These are phyloP conservation scores for Musca domestica DNA, from an alignment of 1,140 invertebrate species.

Conservation along the genomic window DNA sequence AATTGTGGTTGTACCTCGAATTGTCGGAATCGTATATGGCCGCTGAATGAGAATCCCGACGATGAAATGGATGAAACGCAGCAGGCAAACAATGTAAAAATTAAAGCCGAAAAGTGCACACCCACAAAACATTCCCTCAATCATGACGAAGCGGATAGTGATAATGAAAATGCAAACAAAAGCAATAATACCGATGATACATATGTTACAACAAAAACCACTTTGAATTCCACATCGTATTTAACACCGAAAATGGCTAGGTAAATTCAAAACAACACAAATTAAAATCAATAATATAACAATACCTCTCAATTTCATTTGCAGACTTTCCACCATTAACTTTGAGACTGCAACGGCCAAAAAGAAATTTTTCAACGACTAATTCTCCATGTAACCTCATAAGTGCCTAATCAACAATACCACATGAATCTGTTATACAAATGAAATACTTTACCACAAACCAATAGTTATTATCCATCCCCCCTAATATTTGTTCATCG, in stretches of 20 bases:
- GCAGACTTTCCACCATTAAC: slow-evolving; percentile 25
- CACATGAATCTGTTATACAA: too few relatives aligned
- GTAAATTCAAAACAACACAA: not conserved
- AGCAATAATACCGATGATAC: slow-evolving; percentile 8
- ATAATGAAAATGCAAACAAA: not conserved
- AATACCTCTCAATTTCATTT: too few relatives aligned
- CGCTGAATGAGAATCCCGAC: too few relatives aligned
- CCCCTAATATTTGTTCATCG: too few relatives aligned
- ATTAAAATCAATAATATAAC: too few relatives aligned
- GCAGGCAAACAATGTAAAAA: not conserved
- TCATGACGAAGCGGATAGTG: not conserved
- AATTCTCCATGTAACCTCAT: not conserved
- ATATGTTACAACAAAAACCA: slow-evolving; percentile 10
- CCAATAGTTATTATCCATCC: too few relatives aligned
- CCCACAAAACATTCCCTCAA: not conserved
- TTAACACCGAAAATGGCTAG: slow-evolving; percentile 28
- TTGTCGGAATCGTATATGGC: slow-evolving; percentile 32
- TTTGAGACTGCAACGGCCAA: slow-evolving; percentile 37
- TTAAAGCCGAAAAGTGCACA: not conserved
- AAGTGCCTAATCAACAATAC: not conserved
- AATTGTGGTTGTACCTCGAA: slow-evolving; percentile 30
- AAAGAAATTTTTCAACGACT: slow-evolving; percentile 38
- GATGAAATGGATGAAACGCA: not conserved
- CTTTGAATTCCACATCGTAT: not conserved
- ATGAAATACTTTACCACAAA: too few relatives aligned